Conservation (phyloP, 2,888 invertebrate species). For the Acanthosepion pharaonis region DNA sequence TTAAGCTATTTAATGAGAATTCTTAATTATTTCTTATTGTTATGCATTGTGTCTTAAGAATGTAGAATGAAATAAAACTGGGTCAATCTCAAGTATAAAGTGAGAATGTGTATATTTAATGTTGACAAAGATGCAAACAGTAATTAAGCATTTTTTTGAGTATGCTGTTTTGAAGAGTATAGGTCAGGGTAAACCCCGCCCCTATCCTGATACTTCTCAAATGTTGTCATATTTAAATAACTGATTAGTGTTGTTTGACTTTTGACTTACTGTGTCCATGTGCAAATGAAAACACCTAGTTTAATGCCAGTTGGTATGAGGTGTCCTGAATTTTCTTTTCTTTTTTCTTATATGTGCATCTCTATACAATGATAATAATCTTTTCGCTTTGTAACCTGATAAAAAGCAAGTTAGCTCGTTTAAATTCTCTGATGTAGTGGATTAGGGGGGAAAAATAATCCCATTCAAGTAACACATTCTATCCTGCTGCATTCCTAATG, state of each 20-base stretch:
- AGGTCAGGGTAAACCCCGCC: not conserved
- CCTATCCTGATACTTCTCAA: not conserved
- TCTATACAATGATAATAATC: too few species aligned
- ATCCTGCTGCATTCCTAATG: too few species aligned
- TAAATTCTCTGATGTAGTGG: too few species aligned
- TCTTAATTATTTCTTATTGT: not conserved
- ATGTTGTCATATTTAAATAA: not conserved
- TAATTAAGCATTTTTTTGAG: not conserved
- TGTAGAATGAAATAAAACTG: not conserved
- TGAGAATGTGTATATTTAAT: not conserved
- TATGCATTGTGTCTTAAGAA: conserved; percentile 25
- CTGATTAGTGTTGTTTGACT: not conserved
- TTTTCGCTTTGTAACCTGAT: too few species aligned
- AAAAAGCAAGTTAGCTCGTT: too few species aligned
- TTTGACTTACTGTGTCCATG: not conserved
- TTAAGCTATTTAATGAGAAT: not conserved
- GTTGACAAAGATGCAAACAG: not conserved
- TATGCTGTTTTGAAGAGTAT: not conserved
- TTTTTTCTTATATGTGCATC: too few species aligned
- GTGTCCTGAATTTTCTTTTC: too few species aligned
- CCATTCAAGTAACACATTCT: too few species aligned
- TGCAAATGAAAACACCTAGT: too few species aligned
- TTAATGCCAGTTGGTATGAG: too few species aligned
- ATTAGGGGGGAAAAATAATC: too few species aligned
- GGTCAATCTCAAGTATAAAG: not conserved